phyloP scores from a whole-genome alignment of 2,113 vertebrate genomes.

The Speoplatyrhinus poulsoni region DNA sequence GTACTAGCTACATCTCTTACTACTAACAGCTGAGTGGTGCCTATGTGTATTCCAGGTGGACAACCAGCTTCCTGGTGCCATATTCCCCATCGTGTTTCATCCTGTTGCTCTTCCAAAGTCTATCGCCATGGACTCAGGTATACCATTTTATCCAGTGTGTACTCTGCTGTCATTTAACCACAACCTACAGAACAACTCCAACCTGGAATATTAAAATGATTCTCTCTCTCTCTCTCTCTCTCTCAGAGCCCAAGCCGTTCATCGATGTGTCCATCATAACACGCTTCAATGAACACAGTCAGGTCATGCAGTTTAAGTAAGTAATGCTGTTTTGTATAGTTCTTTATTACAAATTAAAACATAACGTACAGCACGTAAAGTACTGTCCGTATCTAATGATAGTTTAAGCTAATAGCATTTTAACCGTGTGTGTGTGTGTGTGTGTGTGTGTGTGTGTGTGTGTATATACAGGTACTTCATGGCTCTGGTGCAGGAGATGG shows the following conservation, averaged over 20 bases:
- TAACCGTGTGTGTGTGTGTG: slow-evolving; percentile 6
- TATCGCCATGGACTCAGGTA: slow-evolving; percentile 93
- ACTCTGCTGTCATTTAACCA: not conserved
- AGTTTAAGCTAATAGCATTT: no score
- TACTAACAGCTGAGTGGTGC: not conserved
- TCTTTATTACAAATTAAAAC: not conserved
- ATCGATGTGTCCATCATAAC: slow-evolving; percentile 94
- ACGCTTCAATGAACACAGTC: slow-evolving; percentile 94
- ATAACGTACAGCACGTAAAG: not conserved
- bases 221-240: slow-evolving; percentile 17
- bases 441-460: slow-evolving; percentile 11
- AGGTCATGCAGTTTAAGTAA: slow-evolving; percentile 96
- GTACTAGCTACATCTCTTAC: not conserved
- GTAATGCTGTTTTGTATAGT: slow-evolving; percentile 50
- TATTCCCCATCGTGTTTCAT: slow-evolving; percentile 94
- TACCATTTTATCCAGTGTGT: not conserved
- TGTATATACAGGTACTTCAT: slow-evolving; percentile 89
- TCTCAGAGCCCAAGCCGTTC: slow-evolving; percentile 92
- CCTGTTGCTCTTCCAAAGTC: slow-evolving; percentile 97
- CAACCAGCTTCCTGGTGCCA: slow-evolving; percentile 90
- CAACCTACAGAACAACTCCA: not conserved
- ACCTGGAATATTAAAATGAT: no score
- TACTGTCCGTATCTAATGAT: no score
- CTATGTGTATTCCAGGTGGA: slow-evolving; percentile 80
- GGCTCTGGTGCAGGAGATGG: slow-evolving; percentile 98